Conservation (phyloP, 1,140 invertebrate species). For the Drosophila rufa region DNA sequence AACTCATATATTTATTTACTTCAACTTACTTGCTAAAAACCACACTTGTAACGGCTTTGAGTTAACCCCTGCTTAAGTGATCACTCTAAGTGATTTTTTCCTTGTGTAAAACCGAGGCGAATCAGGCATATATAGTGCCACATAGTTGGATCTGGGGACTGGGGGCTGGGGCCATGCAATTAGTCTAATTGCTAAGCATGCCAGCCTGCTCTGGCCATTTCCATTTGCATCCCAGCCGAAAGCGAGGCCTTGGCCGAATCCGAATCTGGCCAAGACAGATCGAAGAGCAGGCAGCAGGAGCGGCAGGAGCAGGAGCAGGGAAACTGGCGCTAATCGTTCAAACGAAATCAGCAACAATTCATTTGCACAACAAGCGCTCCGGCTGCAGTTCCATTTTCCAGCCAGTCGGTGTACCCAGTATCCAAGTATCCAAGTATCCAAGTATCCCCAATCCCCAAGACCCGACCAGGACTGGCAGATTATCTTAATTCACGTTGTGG, state of each 20-base stretch:
- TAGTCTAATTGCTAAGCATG: constrained; percentile 81
- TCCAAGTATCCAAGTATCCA: neutral
- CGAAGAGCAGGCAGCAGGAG: constrained; percentile 10
- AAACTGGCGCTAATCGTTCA: constrained; percentile 79
- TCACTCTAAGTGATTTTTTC: constrained; percentile 3
- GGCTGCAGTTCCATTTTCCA: constrained; percentile 36
- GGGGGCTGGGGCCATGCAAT: constrained; percentile 63
- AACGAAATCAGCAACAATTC: constrained; percentile 85
- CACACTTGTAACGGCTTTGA: too few species aligned
- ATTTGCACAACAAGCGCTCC: constrained; percentile 83
- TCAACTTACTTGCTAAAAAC: too few species aligned
- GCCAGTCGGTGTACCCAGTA: neutral
- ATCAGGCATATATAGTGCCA: neutral
- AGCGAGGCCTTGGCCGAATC: neutral
- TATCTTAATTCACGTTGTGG: constrained; percentile 85
- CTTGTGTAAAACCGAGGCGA: neutral
- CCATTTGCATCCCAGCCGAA: constrained; percentile 60
- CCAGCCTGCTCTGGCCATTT: constrained; percentile 56
- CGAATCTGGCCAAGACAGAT: constrained; percentile 28
- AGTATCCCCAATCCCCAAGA: neutral
- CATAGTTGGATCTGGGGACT: constrained; percentile 8
- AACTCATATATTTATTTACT: too few species aligned
- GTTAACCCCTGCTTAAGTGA: too few species aligned
- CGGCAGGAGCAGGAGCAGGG: neutral
- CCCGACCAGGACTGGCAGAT: constrained; percentile 53